Base-by-base conservation (phyloP, 2,888 invertebrate species). In the Sympetrum striolatum region DNA sequence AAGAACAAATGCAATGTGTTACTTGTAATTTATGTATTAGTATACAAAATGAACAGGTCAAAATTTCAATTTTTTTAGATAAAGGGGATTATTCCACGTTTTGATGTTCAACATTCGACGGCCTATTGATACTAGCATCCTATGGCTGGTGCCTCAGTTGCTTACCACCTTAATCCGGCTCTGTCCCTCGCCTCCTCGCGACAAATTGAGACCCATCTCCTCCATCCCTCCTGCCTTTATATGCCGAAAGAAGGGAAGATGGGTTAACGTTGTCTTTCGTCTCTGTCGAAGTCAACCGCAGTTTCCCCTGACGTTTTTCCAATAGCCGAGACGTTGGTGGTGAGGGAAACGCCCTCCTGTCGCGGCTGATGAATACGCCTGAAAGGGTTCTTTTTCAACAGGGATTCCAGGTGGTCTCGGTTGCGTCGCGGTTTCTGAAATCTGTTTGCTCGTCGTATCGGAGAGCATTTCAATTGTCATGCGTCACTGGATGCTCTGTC, bases 131-230 rank as follows among this genome's bases (percentile, higher is more conserved):
- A 53, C 15, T 15, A 3, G 15, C 53, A 14, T 0, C 80, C 22
- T 10, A 15, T 3, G 8, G 53, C 1, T 2, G 18, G 15, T 18
- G 53, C 53, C 53, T 53, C 15, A 1, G 22, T 8, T 35, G 22
- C 31, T 37, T 15, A 35, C 8, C 39, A 8, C 86, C 39, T 22
- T 31, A n/a, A 5, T 15, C 81, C n/a, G n/a, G n/a, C n/a, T 25
- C 22, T 18, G 8, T 58, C 31, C 44, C 10, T 8, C 37, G 15
- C n/a, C 81, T 60, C 37, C 35, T 31, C 86, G 22, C 86, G 86
- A 86, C 86, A 86, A 86, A 86, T 86, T 86, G 86, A 86, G 86
- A 37, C 86, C 18, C 86, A 86, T 86, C 86, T 86, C n/a, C 64
- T 64, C 81, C 81, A 8, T 60, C 58, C 58, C 2, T 14, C 15